Conservation (phyloP, 2,888 invertebrate species). For the Girardia tigrina region DNA sequence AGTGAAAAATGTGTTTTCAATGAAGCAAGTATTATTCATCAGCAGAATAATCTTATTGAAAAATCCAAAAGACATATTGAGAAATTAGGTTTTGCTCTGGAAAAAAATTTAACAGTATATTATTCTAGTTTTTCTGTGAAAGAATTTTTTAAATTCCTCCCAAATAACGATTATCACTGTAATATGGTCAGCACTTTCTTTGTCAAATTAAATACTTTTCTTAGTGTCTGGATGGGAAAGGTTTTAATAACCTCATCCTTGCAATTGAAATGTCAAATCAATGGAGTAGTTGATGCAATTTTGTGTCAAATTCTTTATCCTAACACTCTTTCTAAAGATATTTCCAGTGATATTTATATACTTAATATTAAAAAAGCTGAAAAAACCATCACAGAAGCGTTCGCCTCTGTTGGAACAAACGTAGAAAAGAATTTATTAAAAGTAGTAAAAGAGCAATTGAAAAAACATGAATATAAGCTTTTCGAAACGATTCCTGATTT, state of each 20-base stretch:
- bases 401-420: background rate
- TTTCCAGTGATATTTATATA: constrained; percentile 6
- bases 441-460: background rate
- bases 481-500: background rate
- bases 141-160: background rate
- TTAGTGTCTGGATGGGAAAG: background rate
- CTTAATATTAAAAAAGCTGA: constrained; percentile 4
- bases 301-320: constrained; percentile 5
- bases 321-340: background rate
- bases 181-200: background rate
- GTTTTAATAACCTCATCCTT: background rate
- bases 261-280: constrained; percentile 9
- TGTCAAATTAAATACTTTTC: background rate
- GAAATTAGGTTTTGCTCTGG: background rate
- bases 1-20: background rate
- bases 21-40: background rate
- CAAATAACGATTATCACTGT: background rate
- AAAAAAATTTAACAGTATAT: background rate
- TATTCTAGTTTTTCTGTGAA: background rate
- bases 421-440: background rate
- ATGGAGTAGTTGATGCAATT: background rate
- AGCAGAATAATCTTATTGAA: background rate
- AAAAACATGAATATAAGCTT: background rate
- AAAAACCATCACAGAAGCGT: background rate
- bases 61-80: background rate